Base-by-base conservation (phyloP, 2,113 vertebrate species). In the Microtus montanus region DNA sequence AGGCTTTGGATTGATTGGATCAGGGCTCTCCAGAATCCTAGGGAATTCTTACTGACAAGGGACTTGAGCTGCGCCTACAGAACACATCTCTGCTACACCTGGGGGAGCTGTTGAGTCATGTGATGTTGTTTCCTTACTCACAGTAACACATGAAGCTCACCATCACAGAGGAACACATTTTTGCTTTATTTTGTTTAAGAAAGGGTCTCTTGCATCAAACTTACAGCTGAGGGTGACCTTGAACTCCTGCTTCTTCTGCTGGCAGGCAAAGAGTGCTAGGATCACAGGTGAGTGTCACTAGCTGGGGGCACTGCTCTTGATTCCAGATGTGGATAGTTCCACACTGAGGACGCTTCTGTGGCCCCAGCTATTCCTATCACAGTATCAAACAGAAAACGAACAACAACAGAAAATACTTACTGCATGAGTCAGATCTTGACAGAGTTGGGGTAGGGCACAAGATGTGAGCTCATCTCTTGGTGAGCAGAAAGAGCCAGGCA, bases 401-500 rank as follows among this genome's bases (percentile, higher is more conserved):
- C 28, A 86, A 77, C 26, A 30, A 82, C 35, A 70, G 19, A 66
- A 30, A 63, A 11, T 79, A 28, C 88, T 91, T 90, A 20, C 2
- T 83, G 74, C 80, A 26, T 74, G 41, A 93, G 54, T 74, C 49
- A 89, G n/a, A 84, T 41, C 9, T 24, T 19, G 47, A 75, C 7
- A 84, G 61, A 24, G 5, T 87, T 26, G 35, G 35, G 47, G 4
- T 52, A n/a, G 12, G 22, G 17, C 28, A 64, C 7, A 70, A 63
- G 28, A 52, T 41, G 7, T 64, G 84, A 66, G 30, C 54, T 47
- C 64, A 47, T 64, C 33, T n/a, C 38, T 88, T 12, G 30, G 19
- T 19, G 9, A 52, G 20, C 28, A 63, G 49, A 24, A 70, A 96
- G 93, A 96, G 54, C 49, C 89, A 77, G 47, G 24, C 87, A 95